Evolutionary conservation across 1,140 invertebrate species (phyloP).

Genomic region (Zaprionus vittiger): DNA sequence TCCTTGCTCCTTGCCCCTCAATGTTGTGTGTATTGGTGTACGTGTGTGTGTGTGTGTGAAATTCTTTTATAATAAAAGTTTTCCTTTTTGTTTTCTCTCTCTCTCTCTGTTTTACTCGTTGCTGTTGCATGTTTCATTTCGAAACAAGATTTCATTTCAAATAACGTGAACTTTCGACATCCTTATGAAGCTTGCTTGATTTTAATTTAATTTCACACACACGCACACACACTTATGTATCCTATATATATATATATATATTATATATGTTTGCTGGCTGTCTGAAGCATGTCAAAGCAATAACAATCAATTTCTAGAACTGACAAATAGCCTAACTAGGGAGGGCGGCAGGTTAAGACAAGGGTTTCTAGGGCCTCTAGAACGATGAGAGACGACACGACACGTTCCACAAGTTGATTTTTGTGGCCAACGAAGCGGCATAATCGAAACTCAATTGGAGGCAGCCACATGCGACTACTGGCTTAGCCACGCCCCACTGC

Average conservation of each 20-base stretch:
- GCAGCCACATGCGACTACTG: slow-evolving; percentile 36
- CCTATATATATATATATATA: not conserved
- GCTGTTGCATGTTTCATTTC: slow-evolving; percentile 63
- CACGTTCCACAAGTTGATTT: slow-evolving; percentile 48
- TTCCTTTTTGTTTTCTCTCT: slow-evolving; percentile 43
- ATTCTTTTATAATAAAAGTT: slow-evolving; percentile 60
- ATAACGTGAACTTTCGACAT: slow-evolving; percentile 46
- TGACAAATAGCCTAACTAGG: not conserved
- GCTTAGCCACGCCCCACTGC: slow-evolving; percentile 26
- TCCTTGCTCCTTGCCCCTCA: not conserved
- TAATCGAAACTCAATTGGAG: slow-evolving; percentile 52
- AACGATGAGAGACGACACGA: slow-evolving; percentile 23
- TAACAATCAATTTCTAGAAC: slow-evolving; percentile 1
- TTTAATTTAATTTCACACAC: slow-evolving; percentile 10
- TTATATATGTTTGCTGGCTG: slow-evolving; percentile 1
- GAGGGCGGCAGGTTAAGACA: not conserved
- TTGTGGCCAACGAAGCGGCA: slow-evolving; percentile 43
- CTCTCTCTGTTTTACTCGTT: slow-evolving; percentile 19
- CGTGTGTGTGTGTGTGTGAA: slow-evolving; percentile 34
- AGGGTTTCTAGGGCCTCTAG: not conserved
- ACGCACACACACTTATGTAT: not conserved
- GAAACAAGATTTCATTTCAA: slow-evolving; percentile 63
- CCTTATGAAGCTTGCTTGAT: slow-evolving; percentile 35
- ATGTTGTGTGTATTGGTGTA: slow-evolving; percentile 25
- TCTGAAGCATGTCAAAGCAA: slow-evolving; percentile 1